Percentiles rank a stretch among this genome's conserved stretches.
phyloP scores from a whole-genome alignment of 2,797 vertebrate species.

The Geotrypetes seraphini region DNA sequence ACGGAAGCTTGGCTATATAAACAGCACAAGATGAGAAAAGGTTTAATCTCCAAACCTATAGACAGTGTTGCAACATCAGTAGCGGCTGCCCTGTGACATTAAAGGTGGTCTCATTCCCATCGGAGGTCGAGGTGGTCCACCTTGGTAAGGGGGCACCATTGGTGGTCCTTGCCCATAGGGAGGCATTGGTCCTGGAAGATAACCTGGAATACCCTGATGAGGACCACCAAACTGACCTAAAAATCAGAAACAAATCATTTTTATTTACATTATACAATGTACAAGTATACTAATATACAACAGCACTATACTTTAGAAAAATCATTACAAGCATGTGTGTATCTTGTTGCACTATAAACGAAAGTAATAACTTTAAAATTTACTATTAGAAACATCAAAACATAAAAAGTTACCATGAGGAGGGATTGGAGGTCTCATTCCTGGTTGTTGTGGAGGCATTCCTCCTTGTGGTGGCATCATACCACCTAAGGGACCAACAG shows the following conservation, averaged over 20 bases:
- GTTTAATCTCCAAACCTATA: conserved; percentile 98
- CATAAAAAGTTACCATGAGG: conserved; percentile 71
- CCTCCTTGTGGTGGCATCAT: conserved; percentile 90
- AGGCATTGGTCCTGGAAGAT: conserved; percentile 90
- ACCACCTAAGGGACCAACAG: conserved; percentile 74
- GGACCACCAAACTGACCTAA: conserved; percentile 91
- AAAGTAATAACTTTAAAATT: no score
- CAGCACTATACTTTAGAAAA: no score
- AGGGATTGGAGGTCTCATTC: conserved; percentile 90
- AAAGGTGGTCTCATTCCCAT: conserved; percentile 97
- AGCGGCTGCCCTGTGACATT: conserved; percentile 96
- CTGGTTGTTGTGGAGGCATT: conserved; percentile 84
- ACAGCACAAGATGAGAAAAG: conserved; percentile 97
- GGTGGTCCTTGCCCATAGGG: conserved; percentile 92
- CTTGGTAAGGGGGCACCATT: conserved; percentile 90
- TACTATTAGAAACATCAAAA: conserved; percentile 37
- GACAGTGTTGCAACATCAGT: conserved; percentile 77
- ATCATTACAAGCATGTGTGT: no score
- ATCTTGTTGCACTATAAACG: no score
- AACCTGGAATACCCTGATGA: conserved; percentile 92
- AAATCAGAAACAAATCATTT: no score
- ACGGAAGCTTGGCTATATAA: conserved; percentile 79
- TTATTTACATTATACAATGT: no score
- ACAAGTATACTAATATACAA: no score
- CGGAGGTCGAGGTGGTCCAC: conserved; percentile 82